Percentiles rank a stretch among this genome's conserved stretches.
Evolutionary conservation across 2,797 vertebrate species (phyloP).

Genomic region (Emydoidea blandingii): DNA sequence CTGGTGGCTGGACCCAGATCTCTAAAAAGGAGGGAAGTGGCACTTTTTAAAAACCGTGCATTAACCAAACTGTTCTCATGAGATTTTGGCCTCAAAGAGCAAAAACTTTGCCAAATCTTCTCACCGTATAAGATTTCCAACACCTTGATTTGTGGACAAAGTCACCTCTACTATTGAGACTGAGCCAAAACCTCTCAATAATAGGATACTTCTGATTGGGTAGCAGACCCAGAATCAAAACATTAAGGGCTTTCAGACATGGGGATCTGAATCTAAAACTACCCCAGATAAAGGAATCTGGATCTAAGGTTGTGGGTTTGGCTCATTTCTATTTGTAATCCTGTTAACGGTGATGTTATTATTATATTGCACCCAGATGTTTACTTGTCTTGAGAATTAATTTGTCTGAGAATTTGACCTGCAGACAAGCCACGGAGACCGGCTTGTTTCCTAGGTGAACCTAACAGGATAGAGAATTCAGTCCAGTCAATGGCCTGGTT

Average conservation of each 20-base stretch:
- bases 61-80: neutral
- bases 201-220: neutral
- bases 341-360: neutral
- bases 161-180: neutral
- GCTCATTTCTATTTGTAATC: neutral
- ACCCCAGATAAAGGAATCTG: no score
- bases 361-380: neutral
- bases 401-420: neutral
- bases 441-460: neutral
- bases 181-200: neutral
- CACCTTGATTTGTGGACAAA: neutral
- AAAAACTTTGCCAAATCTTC: neutral
- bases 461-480: neutral
- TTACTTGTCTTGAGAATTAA: neutral
- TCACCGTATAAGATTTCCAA: neutral
- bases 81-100: neutral
- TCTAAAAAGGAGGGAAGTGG: neutral
- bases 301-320: no score
- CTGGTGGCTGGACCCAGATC: neutral
- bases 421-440: neutral
- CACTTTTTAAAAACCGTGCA: neutral
- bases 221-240: neutral
- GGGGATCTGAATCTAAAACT: neutral
- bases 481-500: no score
- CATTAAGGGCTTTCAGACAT: accelerated